These are phyloP conservation scores for Mormyrops boulengeri DNA, from an alignment of 2,797 vertebrate genomes.

Conservation along the genomic window DNA sequence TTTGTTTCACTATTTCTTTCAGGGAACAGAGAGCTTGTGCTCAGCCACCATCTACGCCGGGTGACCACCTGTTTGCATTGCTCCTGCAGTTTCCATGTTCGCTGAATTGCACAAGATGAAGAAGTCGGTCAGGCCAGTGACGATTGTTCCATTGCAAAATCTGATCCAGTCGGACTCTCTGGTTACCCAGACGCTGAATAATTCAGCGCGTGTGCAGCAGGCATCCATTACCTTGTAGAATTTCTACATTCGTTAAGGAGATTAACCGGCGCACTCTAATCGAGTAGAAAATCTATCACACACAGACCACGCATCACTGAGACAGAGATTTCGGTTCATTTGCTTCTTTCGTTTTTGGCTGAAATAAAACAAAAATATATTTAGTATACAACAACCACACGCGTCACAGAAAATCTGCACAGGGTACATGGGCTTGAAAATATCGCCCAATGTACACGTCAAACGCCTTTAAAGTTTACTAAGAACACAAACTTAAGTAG, in stretches of 20 bases:
- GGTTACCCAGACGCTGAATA: slow-evolving; percentile 90
- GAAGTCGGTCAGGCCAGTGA: slow-evolving; percentile 52
- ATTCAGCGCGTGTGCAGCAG: slow-evolving; percentile 78
- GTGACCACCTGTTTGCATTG: slow-evolving; percentile 5
- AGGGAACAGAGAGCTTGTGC: background rate
- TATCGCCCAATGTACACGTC: background rate
- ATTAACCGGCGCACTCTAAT: slow-evolving; percentile 71
- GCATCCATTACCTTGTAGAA: slow-evolving; percentile 90
- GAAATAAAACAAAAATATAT: background rate
- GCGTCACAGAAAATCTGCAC: background rate
- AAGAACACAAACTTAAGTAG: background rate
- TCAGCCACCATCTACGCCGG: background rate
- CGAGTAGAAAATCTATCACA: slow-evolving; percentile 45
- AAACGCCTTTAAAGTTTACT: background rate
- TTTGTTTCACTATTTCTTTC: background rate
- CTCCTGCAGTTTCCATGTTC: background rate
- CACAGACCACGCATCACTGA: slow-evolving; percentile 46
- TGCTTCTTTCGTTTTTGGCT: background rate
- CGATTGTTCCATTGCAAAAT: slow-evolving; percentile 64
- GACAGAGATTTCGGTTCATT: background rate
- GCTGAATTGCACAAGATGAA: slow-evolving; percentile 40
- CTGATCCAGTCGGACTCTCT: slow-evolving; percentile 78
- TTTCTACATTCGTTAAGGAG: slow-evolving; percentile 91
- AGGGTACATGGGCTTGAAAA: background rate
- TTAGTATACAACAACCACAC: background rate